Percentiles rank a stretch among this genome's conserved stretches.
phyloP scores from a whole-genome alignment of 2,888 invertebrate species.

The Pachliopta kotzebuea region DNA sequence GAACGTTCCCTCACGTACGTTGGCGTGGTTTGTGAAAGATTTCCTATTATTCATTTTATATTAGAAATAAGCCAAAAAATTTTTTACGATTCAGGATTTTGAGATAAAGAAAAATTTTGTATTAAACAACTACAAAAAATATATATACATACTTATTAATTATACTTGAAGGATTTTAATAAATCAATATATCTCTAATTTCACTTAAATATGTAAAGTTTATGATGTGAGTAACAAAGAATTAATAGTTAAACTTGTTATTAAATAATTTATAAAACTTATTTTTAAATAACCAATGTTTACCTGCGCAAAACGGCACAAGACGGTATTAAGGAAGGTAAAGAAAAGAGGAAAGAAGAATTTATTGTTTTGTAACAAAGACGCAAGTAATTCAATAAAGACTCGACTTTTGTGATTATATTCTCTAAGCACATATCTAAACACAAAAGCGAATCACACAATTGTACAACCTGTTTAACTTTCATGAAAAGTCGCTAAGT shows the following conservation, averaged over 20 bases:
- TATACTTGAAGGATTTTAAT: too few relatives aligned
- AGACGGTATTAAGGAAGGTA: background rate
- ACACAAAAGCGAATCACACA: conserved; percentile 11
- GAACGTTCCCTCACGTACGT: conserved; percentile 2
- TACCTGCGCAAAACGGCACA: background rate
- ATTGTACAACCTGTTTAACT: conserved; percentile 16
- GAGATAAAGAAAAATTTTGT: background rate
- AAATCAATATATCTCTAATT: too few relatives aligned
- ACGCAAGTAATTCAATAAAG: conserved; percentile 22
- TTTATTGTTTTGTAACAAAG: conserved; percentile 16
- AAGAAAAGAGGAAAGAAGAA: conserved; percentile 9
- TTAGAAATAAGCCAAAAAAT: background rate
- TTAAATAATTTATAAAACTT: too few relatives aligned
- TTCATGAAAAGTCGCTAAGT: conserved; percentile 10
- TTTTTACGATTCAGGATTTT: background rate
- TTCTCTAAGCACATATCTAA: conserved; percentile 16
- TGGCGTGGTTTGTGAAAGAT: conserved; percentile 11
- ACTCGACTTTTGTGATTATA: conserved; percentile 24
- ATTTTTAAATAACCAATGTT: background rate
- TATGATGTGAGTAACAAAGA: too few relatives aligned
- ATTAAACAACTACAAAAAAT: background rate
- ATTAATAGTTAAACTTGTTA: too few relatives aligned
- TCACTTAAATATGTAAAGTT: too few relatives aligned
- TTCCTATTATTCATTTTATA: conserved; percentile 1
- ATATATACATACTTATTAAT: too few relatives aligned